A percentile compares a stretch with the other conserved stretches of the same genome.
phyloP scores from a whole-genome alignment of 1,140 invertebrate species.

The Bombus picipes region DNA sequence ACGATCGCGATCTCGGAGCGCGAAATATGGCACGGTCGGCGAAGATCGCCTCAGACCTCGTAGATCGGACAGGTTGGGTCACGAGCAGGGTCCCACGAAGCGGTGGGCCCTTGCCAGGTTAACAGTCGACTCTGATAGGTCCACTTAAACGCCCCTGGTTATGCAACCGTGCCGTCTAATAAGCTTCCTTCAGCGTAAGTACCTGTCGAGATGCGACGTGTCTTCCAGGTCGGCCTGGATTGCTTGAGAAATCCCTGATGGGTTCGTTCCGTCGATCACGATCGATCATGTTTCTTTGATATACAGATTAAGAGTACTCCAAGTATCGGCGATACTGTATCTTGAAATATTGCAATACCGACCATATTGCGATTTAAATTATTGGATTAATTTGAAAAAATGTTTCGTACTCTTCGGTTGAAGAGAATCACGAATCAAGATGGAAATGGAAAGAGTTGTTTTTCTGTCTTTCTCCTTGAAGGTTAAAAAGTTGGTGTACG shows the following conservation, averaged over 20 bases:
- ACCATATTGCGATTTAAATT: neutral
- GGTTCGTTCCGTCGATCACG: constrained; percentile 53
- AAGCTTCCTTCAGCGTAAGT: constrained; percentile 66
- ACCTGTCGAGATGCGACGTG: constrained; percentile 57
- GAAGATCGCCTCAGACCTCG: constrained; percentile 70
- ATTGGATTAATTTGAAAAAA: neutral
- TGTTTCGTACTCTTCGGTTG: no score
- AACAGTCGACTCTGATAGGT: constrained; percentile 68
- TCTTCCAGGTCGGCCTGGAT: constrained; percentile 45
- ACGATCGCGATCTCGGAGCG: constrained; percentile 73
- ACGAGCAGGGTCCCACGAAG: constrained; percentile 72
- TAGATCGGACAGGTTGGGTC: constrained; percentile 79
- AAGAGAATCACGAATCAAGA: no score
- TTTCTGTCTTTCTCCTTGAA: no score
- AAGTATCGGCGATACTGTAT: no score
- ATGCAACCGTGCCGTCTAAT: constrained; percentile 71
- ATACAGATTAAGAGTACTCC: neutral
- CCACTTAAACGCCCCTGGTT: constrained; percentile 68
- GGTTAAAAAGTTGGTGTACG: neutral
- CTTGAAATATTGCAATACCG: no score
- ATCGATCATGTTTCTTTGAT: constrained; percentile 16
- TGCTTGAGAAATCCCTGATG: constrained; percentile 42
- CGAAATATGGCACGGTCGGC: constrained; percentile 73
- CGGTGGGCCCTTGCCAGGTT: constrained; percentile 60
- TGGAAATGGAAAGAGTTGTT: no score